phyloP scores from a whole-genome alignment of 2,113 vertebrate species.

The Micronisus gabar region DNA sequence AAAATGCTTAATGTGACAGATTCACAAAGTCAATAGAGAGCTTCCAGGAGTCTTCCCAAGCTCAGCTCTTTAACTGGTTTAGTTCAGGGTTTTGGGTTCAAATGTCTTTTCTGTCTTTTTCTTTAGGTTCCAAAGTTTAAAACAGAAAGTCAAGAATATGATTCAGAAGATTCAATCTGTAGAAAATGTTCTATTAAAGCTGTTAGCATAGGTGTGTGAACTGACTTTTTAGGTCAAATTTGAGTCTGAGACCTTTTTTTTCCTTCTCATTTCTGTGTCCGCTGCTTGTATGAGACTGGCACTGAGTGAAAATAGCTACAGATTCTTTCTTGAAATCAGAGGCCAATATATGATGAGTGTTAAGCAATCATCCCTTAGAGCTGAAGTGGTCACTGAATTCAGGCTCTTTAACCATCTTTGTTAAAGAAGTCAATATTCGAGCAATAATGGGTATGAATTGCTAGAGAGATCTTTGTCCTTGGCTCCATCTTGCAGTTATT shows the following conservation, averaged over 20 bases:
- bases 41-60: neutral
- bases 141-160: neutral
- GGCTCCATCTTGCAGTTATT: neutral
- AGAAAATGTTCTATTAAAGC: neutral
- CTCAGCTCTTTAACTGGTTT: neutral
- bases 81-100: neutral
- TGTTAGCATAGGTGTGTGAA: neutral
- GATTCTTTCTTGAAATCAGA: neutral
- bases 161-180: neutral
- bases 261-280: neutral
- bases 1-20: neutral
- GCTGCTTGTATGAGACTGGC: neutral
- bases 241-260: neutral
- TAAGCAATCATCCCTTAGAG: neutral
- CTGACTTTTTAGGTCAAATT: neutral
- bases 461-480: neutral
- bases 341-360: neutral
- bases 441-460: fast-evolving
- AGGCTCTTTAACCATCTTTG: neutral
- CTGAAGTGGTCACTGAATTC: neutral
- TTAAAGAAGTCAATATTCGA: neutral
- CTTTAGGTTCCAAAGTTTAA: neutral
- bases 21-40: neutral
- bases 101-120: neutral
- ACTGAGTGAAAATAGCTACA: neutral